Evolutionary conservation across 1,140 invertebrate genomes (phyloP).

Genomic region (Drosophila ohnishii): DNA sequence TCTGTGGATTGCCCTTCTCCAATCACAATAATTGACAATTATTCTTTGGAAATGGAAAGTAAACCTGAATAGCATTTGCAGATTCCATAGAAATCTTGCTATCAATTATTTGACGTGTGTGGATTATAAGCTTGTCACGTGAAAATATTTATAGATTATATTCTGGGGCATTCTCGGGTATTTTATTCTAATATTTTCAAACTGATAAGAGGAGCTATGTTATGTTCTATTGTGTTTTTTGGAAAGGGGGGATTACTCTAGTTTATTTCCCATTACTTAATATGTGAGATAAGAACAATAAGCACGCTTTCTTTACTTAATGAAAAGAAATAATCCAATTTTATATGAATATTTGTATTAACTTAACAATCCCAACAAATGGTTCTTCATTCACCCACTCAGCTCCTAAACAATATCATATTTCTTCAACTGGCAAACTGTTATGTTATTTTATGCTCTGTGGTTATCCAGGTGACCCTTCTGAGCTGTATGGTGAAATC

Average conservation of each 20-base stretch:
- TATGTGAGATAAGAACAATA: not conserved
- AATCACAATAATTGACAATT: slow-evolving; percentile 10
- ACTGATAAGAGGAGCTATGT: slow-evolving; percentile 12
- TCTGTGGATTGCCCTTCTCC: not conserved
- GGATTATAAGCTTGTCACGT: slow-evolving; percentile 28
- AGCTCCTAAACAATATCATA: not conserved
- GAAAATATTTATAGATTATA: slow-evolving; percentile 15
- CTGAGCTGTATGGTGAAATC: slow-evolving; percentile 40
- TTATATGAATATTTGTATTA: not conserved
- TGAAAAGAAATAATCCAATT: not conserved
- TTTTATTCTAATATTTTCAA: slow-evolving; percentile 17
- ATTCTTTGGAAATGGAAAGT: slow-evolving; percentile 10
- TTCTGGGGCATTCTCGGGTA: not conserved
- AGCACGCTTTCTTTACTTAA: not conserved
- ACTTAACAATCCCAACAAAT: no score
- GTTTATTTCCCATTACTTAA: not conserved
- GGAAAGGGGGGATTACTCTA: not conserved
- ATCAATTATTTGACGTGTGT: slow-evolving; percentile 4
- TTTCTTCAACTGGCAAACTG: slow-evolving; percentile 1
- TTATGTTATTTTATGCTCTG: slow-evolving; percentile 47
- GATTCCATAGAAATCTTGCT: slow-evolving; percentile 11
- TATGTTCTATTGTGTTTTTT: not conserved
- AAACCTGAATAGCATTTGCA: not conserved
- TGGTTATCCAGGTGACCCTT: slow-evolving; percentile 59
- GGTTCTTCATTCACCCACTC: not conserved